Percentiles rank a stretch among this genome's conserved stretches.
Evolutionary conservation across 1,140 invertebrate genomes (phyloP).

Genomic region (Copidosoma floridanum): DNA sequence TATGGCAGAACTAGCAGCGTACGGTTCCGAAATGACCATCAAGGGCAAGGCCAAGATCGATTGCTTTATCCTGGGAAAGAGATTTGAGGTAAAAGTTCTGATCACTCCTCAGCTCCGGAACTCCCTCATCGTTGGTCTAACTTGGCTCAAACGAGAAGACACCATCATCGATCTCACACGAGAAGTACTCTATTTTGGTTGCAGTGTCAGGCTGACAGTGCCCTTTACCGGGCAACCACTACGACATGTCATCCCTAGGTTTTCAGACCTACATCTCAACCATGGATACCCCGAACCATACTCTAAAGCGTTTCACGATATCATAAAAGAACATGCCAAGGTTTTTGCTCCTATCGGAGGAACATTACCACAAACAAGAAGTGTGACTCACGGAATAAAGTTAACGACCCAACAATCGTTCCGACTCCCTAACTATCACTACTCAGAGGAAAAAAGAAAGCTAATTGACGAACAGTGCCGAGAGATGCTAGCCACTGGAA

Average conservation of each 20-base stretch:
- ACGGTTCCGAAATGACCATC: background rate
- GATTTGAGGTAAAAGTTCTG: background rate
- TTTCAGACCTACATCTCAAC: background rate
- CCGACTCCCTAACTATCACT: constrained; percentile 5
- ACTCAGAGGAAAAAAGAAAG: constrained; percentile 17
- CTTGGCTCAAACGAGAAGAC: no score
- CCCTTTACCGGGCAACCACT: no score
- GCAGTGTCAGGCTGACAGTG: background rate
- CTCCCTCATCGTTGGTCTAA: no score
- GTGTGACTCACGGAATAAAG: background rate
- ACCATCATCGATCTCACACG: no score
- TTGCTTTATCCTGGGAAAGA: no score
- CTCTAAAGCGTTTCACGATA: background rate
- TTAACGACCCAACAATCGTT: background rate
- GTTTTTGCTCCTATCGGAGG: background rate
- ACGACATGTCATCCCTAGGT: background rate
- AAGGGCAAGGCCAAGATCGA: background rate
- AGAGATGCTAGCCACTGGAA: constrained; percentile 28
- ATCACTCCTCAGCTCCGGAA: background rate
- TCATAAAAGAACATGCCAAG: background rate
- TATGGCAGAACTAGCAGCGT: background rate
- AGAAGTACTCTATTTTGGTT: no score
- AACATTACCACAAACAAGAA: background rate
- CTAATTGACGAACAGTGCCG: constrained; percentile 22
- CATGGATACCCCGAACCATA: background rate